Conservation (phyloP, 2,888 invertebrate species). For the Agrilus cyanescens region DNA sequence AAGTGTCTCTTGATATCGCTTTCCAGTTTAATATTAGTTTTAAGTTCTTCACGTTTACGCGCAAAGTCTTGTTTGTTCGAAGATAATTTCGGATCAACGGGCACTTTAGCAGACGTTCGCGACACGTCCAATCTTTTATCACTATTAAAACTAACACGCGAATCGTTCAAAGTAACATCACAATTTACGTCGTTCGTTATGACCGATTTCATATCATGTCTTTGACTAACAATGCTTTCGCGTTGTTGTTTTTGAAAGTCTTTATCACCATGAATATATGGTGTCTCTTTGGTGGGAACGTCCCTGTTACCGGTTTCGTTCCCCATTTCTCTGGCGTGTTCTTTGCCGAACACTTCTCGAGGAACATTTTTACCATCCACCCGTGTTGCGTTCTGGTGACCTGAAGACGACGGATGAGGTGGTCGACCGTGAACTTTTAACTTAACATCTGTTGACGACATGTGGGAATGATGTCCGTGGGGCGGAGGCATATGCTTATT, state of each 20-base stretch:
- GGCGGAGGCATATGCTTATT: slow-evolving; percentile 14
- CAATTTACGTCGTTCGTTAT: slow-evolving; percentile 21
- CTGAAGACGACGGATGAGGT: slow-evolving; percentile 16
- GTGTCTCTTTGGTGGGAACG: neutral
- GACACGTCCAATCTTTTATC: slow-evolving; percentile 19
- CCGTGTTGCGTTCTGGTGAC: slow-evolving; percentile 13
- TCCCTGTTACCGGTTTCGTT: slow-evolving; percentile 5
- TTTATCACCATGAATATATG: slow-evolving; percentile 11
- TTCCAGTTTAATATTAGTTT: slow-evolving; percentile 22
- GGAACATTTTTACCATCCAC: slow-evolving; percentile 27
- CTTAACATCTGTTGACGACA: slow-evolving; percentile 27
- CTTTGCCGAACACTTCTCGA: slow-evolving; percentile 23
- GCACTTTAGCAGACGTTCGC: slow-evolving; percentile 8
- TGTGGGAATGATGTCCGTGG: slow-evolving; percentile 20
- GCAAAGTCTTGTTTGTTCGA: slow-evolving; percentile 17
- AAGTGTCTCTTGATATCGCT: slow-evolving; percentile 27
- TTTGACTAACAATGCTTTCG: slow-evolving; percentile 22
- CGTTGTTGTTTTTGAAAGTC: slow-evolving; percentile 22
- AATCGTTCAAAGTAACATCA: slow-evolving; percentile 12
- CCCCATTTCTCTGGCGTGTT: slow-evolving; percentile 9
- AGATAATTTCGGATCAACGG: slow-evolving; percentile 23
- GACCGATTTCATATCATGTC: slow-evolving; percentile 20
- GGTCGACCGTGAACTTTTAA: slow-evolving; percentile 23
- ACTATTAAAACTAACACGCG: slow-evolving; percentile 17
- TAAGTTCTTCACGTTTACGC: slow-evolving; percentile 23